Evolutionary conservation across 2,113 vertebrate genomes (phyloP).

Genomic region (Ceyx margarethae): DNA sequence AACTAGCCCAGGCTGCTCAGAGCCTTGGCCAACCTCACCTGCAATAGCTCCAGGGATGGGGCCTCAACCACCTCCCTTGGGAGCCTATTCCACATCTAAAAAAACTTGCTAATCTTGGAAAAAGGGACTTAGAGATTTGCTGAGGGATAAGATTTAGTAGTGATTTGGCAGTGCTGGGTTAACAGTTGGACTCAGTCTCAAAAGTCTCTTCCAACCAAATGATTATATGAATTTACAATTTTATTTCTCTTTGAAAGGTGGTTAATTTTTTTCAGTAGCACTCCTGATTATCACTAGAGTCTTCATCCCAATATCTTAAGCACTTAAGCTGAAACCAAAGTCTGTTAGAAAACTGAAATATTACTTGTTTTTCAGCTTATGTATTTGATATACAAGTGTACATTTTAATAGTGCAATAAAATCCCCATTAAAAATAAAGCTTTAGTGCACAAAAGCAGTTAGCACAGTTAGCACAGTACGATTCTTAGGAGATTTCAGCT

Average conservation of each 20-base stretch:
- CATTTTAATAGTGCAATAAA: background rate
- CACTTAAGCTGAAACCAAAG: background rate
- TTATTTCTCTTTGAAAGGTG: background rate
- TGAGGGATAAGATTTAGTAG: background rate
- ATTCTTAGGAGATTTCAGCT: background rate
- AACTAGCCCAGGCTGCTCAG: too few relatives aligned
- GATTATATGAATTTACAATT: background rate
- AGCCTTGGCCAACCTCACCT: too few relatives aligned
- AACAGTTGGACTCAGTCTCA: background rate
- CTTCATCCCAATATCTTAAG: background rate
- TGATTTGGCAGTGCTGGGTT: background rate
- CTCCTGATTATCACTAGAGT: background rate
- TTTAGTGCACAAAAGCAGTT: background rate
- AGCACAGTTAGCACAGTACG: too few relatives aligned
- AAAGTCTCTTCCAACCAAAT: background rate
- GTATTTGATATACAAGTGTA: background rate
- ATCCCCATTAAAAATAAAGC: background rate
- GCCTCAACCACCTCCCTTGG: too few relatives aligned
- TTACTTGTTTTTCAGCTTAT: background rate
- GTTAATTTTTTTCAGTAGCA: background rate
- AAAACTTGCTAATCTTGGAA: background rate
- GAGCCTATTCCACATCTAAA: background rate
- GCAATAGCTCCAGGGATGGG: too few relatives aligned
- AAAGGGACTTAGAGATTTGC: background rate
- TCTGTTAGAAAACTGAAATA: background rate